Evolutionary conservation across 30 jellyfish, hydroid and myxozoan species (phyloP).

Genomic region (Nemopilema nomurai): DNA sequence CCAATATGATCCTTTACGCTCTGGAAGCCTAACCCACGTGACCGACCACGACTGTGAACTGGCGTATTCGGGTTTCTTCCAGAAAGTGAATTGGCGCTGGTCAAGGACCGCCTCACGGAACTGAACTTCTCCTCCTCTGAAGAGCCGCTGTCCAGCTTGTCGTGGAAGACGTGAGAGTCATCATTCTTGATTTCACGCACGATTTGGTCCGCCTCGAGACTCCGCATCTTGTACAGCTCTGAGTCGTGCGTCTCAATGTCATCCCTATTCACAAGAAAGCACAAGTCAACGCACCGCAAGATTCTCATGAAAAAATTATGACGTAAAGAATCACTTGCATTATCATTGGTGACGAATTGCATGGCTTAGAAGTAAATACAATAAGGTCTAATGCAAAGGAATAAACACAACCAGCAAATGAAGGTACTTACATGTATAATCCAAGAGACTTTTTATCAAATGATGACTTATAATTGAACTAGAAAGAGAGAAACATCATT

Average conservation of each 20-base stretch:
- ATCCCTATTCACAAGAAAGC: conserved; percentile 64
- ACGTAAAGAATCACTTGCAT: neutral
- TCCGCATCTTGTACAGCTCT: conserved; percentile 28
- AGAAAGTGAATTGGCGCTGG: conserved; percentile 8
- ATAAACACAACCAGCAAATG: neutral
- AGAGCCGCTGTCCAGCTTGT: conserved; percentile 66
- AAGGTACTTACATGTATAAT: conserved; percentile 49
- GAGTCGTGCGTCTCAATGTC: conserved; percentile 52
- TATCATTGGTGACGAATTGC: neutral
- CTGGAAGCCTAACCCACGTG: conserved; percentile 30
- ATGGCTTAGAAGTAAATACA: no score
- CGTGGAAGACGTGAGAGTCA: conserved; percentile 19
- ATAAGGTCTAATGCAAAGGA: neutral
- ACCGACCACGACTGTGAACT: conserved; percentile 32
- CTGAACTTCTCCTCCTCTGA: conserved; percentile 76
- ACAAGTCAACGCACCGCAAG: no score
- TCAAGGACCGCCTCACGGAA: conserved; percentile 53
- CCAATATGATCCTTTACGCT: neutral
- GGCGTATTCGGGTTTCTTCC: conserved; percentile 21
- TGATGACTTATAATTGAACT: conserved; percentile 55
- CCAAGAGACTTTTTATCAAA: conserved; percentile 6
- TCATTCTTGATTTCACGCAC: conserved; percentile 55
- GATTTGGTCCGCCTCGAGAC: conserved; percentile 31
- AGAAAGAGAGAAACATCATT: neutral
- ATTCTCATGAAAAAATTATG: no score